Percentiles rank a stretch among this genome's conserved stretches.
Evolutionary conservation across 2,113 vertebrate species (phyloP).

Genomic region (Meleagris gallopavo): DNA sequence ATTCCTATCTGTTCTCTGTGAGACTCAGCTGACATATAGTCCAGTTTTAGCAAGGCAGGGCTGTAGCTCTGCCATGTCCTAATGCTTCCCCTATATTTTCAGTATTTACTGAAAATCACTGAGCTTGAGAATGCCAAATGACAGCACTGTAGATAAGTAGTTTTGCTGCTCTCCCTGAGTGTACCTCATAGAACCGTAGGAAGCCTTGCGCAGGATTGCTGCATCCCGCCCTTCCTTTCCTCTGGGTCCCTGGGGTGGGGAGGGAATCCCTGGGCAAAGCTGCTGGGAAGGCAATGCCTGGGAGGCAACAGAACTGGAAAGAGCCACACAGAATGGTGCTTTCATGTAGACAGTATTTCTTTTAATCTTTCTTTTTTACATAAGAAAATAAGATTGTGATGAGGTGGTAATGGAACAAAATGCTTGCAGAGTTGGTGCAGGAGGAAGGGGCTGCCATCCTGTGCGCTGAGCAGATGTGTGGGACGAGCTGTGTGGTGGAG

Average conservation of each 20-base stretch:
- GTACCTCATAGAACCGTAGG: neutral
- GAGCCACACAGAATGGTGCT: neutral
- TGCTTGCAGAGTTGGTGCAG: neutral
- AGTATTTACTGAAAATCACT: neutral
- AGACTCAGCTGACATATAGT: too few relatives aligned
- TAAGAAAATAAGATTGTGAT: neutral
- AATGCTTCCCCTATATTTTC: neutral
- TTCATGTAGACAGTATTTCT: neutral
- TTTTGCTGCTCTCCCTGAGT: neutral
- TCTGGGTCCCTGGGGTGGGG: accelerated
- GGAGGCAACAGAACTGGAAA: neutral
- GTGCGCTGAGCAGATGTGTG: accelerated
- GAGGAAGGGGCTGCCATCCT: neutral
- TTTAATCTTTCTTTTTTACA: neutral
- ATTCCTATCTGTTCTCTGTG: neutral
- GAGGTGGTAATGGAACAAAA: neutral
- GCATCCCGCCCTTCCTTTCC: neutral
- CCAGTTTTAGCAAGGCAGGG: neutral
- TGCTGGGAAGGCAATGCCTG: neutral
- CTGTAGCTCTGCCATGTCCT: neutral
- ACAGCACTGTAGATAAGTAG: neutral
- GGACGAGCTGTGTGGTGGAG: neutral
- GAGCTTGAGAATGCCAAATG: accelerated
- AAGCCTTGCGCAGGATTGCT: neutral
- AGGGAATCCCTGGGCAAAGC: neutral